phyloP scores from a whole-genome alignment of 2,113 vertebrate species.

The Tricholaema leucomelas region DNA sequence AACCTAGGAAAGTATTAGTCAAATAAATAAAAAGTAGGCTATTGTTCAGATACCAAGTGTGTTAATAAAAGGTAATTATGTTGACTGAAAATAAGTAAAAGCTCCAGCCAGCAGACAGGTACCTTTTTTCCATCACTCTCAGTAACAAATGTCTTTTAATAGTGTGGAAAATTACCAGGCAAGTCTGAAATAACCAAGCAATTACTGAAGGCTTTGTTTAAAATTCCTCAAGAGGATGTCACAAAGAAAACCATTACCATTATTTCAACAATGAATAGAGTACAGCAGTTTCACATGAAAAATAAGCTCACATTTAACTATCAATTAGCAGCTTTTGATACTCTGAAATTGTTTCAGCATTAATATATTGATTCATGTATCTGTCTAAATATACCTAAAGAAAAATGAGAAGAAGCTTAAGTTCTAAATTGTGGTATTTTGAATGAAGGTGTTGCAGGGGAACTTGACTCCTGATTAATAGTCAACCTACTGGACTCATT shows the following conservation, averaged over 20 bases:
- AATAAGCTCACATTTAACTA: slow-evolving; percentile 67
- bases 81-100: slow-evolving; percentile 72
- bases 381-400: slow-evolving; percentile 16
- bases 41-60: slow-evolving; percentile 65
- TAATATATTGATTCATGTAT: slow-evolving; percentile 11
- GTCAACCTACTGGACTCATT: background rate
- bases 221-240: slow-evolving; percentile 65
- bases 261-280: slow-evolving; percentile 57
- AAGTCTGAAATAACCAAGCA: slow-evolving; percentile 71
- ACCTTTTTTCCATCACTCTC: slow-evolving; percentile 32
- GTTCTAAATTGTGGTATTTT: background rate
- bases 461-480: background rate
- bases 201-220: slow-evolving; percentile 73
- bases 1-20: slow-evolving; percentile 43
- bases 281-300: slow-evolving; percentile 42
- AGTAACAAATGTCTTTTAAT: slow-evolving; percentile 68
- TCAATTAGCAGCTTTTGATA: slow-evolving; percentile 67
- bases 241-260: slow-evolving; percentile 68
- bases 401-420: background rate
- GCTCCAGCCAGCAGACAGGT: slow-evolving; percentile 38
- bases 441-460: background rate
- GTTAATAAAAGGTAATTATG: slow-evolving; percentile 71
- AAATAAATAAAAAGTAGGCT: slow-evolving; percentile 13
- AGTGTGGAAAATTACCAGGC: slow-evolving; percentile 73
- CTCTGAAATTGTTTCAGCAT: slow-evolving; percentile 44